A percentile compares a stretch with the other conserved stretches of the same genome.
phyloP scores from a whole-genome alignment of 1,140 invertebrate genomes.

The Cyrtorhinus lividipennis region DNA sequence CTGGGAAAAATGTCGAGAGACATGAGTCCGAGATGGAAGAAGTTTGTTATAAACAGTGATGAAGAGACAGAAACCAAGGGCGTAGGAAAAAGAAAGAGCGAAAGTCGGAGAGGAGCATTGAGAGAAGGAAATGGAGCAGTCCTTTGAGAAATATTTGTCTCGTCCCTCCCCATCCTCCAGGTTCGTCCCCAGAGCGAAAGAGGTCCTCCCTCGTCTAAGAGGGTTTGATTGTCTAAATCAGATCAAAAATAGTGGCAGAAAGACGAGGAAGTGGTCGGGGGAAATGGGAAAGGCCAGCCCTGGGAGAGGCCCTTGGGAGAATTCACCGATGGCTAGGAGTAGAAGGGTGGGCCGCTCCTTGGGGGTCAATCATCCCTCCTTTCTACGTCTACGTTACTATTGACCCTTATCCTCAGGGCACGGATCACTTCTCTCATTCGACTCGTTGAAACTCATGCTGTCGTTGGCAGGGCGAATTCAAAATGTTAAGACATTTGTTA shows the following conservation, averaged over 20 bases:
- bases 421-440: neutral
- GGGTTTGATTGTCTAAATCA: conserved; percentile 17
- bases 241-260: conserved; percentile 15
- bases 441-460: too few relatives aligned
- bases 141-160: conserved; percentile 8
- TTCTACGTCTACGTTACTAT: conserved; percentile 9
- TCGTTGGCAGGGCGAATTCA: too few relatives aligned
- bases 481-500: too few relatives aligned
- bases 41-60: conserved; percentile 4
- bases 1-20: neutral
- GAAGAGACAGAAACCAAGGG: too few relatives aligned
- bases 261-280: too few relatives aligned
- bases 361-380: neutral
- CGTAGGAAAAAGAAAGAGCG: neutral
- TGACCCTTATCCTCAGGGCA: neutral
- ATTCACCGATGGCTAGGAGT: neutral
- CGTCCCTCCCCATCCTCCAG: neutral
- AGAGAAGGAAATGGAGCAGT: conserved; percentile 1
- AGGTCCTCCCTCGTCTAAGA: conserved; percentile 6
- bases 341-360: neutral
- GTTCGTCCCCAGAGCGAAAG: neutral
- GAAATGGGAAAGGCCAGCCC: neutral
- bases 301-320: conserved; percentile 12
- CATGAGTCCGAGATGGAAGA: neutral
- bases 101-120: neutral